Evolutionary conservation across 92 coral and sea anemone genomes (phyloP).

Genomic region (Umimayanthus chanpuru): DNA sequence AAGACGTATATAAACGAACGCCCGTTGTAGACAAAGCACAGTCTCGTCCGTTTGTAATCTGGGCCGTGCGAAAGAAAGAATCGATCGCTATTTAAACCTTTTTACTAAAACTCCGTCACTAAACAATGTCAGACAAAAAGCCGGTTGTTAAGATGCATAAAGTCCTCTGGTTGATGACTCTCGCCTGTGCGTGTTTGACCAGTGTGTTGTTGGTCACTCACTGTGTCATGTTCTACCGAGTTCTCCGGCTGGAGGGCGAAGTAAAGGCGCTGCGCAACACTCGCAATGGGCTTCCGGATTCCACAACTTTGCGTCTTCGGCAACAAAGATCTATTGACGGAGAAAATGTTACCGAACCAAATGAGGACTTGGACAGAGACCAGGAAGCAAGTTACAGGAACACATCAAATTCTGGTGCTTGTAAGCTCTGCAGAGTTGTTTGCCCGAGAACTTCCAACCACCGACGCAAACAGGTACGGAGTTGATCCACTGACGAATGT

Average conservation of each 20-base stretch:
- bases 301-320: neutral
- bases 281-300: neutral
- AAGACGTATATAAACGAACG: too few relatives aligned
- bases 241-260: neutral
- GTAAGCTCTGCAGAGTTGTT: neutral
- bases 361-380: neutral
- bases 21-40: too few relatives aligned
- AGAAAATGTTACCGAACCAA: neutral
- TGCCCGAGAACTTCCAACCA: neutral
- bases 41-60: too few relatives aligned
- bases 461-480: neutral
- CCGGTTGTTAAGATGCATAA: neutral
- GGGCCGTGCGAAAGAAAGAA: too few relatives aligned
- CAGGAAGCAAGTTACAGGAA: neutral
- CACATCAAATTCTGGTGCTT: neutral
- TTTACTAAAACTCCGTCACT: too few relatives aligned
- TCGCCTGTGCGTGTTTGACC: constrained; percentile 5
- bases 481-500: neutral
- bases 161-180: neutral
- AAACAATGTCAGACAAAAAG: neutral
- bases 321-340: neutral
- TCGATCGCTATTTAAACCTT: too few relatives aligned
- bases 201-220: neutral
- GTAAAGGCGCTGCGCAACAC: neutral
- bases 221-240: constrained; percentile 1